A percentile compares a stretch with the other conserved stretches of the same genome.
These are phyloP conservation scores for Tetragonisca angustula DNA, from an alignment of 2,888 invertebrate genomes.

Conservation along the genomic window DNA sequence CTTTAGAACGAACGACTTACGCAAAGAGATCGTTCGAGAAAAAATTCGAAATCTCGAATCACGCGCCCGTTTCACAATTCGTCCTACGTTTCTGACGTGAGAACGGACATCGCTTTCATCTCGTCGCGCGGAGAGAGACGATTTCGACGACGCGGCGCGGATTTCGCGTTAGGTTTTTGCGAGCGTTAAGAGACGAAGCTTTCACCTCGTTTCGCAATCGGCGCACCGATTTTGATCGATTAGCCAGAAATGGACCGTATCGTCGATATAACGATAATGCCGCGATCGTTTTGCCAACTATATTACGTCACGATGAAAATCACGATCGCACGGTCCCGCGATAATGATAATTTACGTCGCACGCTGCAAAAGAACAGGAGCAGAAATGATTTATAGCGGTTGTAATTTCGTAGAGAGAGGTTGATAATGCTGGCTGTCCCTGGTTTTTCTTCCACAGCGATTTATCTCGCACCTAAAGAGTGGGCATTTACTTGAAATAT, in stretches of 20 bases:
- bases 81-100: not conserved
- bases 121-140: not conserved
- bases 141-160: not conserved
- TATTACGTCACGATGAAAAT: conserved; percentile 35
- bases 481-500: not conserved
- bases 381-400: conserved; percentile 17
- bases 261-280: conserved; percentile 36
- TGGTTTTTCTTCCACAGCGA: not conserved
- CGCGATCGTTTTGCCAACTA: conserved; percentile 31
- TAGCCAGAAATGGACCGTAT: conserved; percentile 45
- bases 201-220: conserved; percentile 41
- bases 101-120: not conserved
- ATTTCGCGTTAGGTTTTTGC: conserved; percentile 57
- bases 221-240: conserved; percentile 39
- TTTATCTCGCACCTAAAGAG: not conserved
- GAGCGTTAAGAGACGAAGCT: conserved; percentile 47
- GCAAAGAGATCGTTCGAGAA: conserved; percentile 31
- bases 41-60: conserved; percentile 43
- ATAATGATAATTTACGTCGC: too few relatives aligned
- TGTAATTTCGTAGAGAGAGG: not conserved
- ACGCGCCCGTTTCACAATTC: conserved; percentile 50
- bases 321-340: not conserved
- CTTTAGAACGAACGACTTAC: conserved; percentile 29
- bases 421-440: not conserved
- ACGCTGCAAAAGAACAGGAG: conserved; percentile 1